Base-by-base conservation (phyloP, 2,888 invertebrate genomes). In the Lissocephala sabroskyi region DNA sequence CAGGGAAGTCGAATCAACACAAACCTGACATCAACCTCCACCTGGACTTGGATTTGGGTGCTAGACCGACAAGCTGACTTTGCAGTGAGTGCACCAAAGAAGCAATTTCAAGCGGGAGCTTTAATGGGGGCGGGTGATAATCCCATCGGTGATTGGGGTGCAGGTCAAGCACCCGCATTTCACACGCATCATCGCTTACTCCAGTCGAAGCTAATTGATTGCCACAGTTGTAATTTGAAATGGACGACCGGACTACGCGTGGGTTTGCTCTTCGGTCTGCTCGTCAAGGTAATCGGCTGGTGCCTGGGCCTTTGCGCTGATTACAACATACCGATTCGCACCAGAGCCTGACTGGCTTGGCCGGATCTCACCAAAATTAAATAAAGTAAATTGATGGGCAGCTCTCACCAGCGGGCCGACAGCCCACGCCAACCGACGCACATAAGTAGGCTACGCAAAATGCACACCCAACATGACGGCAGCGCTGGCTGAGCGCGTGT, bases 141-240 rank as follows among this genome's bases (percentile, higher is more conserved):
- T n/a, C n/a, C n/a, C n/a, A n/a, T n/a, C n/a, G n/a, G n/a, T 23
- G 23, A 23, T 5, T 23, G 23, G 23, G 4, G n/a, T 37, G 37
- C 37, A 16, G 37, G 37, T 28, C 17, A 19, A 28, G 30, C 18
- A 26, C 57, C 61, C 61, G 60, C 51, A 59, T 50, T 36, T 14
- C 32, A 29, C 26, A 37, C 42, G 53, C 51, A 51, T 50, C 48
- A 63, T 54, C 59, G 67, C 49, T 49, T 39, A 47, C 30, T 52
- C 54, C 64, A 64, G 68, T 70, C 71, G 68, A 55, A 59, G 64
- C 48, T 68, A 65, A 71, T 68, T 70, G 66, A 64, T 52, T 66
- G 64, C 32, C 30, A 16, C 11, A n/a, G n/a, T n/a, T 30, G 42
- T 18, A 42, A 30, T 42, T 44, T 11, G 16, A 19, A 26, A 23